phyloP scores from a whole-genome alignment of 2,797 vertebrate genomes.

The Spea hammondii region DNA sequence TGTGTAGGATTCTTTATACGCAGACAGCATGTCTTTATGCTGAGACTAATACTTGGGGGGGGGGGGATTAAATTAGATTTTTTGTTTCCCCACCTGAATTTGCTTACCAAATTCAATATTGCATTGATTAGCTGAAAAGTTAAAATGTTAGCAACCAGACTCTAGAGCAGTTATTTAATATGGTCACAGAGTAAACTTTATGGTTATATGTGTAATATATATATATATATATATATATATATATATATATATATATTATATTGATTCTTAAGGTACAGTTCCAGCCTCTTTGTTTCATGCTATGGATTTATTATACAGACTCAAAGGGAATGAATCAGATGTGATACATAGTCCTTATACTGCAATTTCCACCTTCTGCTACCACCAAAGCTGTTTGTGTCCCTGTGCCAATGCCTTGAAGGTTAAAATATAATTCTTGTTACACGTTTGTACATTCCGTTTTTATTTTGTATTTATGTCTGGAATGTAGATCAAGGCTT shows the following conservation, averaged over 20 bases:
- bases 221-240: too few species aligned
- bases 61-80: too few species aligned
- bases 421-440: neutral
- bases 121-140: neutral
- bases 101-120: neutral
- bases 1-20: neutral
- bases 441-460: neutral
- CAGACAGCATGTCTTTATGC: neutral
- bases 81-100: too few species aligned
- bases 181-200: conserved; percentile 26
- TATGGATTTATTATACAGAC: neutral
- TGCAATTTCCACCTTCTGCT: conserved; percentile 13
- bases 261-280: too few species aligned
- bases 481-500: neutral
- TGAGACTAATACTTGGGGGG: neutral
- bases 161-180: conserved; percentile 34
- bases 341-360: neutral
- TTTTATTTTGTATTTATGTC: neutral
- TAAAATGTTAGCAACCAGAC: conserved; percentile 6
- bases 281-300: neutral
- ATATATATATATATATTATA: too few species aligned
- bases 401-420: neutral
- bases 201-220: neutral
- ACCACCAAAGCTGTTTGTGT: neutral
- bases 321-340: conserved; percentile 6